Conservation (phyloP, 2,113 vertebrate genomes). For the Echinops telfairi region DNA sequence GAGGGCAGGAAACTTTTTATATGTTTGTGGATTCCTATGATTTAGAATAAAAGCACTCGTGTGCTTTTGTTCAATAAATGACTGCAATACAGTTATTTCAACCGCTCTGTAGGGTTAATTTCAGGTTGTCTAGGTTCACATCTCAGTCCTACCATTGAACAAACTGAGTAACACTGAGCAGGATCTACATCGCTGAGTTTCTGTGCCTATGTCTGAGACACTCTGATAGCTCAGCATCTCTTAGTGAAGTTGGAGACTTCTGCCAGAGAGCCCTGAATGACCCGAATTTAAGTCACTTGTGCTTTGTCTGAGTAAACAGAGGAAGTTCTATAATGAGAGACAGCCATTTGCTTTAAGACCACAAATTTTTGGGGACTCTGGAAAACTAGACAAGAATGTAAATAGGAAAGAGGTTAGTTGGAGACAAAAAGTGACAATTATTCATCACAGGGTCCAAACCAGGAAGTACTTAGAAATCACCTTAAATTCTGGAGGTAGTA, state of each 20-base stretch:
- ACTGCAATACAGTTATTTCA: neutral
- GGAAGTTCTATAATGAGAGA: neutral
- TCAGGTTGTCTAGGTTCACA: too few species aligned
- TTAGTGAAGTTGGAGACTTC: neutral
- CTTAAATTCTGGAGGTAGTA: neutral
- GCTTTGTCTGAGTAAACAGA: neutral
- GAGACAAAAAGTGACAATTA: neutral
- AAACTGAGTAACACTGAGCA: neutral
- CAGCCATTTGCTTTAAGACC: neutral
- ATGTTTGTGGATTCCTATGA: too few species aligned
- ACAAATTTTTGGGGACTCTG: neutral
- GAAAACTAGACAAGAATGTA: neutral
- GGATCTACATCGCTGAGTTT: neutral
- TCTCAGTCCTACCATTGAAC: too few species aligned
- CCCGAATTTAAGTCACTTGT: neutral
- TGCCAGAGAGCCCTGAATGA: neutral
- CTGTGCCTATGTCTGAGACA: neutral
- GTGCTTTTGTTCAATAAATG: neutral
- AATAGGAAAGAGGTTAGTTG: neutral
- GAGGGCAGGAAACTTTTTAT: too few species aligned
- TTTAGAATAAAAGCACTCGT: too few species aligned
- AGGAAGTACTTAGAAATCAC: neutral
- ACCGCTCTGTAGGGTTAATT: neutral
- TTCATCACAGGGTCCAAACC: neutral
- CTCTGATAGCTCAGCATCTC: neutral